Evolutionary conservation across 2,797 vertebrate genomes (phyloP).

Genomic region (Hemibagrus guttatus): DNA sequence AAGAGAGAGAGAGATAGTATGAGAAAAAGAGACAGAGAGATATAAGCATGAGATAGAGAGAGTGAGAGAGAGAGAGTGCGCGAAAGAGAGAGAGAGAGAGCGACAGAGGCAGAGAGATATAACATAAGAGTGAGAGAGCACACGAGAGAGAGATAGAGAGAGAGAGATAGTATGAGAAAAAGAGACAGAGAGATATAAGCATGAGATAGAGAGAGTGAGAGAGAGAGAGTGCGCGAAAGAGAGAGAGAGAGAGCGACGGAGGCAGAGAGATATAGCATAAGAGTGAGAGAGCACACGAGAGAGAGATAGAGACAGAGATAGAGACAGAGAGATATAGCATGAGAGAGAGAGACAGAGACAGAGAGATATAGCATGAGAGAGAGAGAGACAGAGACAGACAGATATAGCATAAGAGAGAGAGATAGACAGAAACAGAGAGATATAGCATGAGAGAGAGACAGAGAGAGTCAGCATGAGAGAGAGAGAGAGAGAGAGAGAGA

Average conservation of each 20-base stretch:
- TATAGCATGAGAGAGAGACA: not conserved
- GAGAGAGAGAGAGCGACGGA: not conserved
- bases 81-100: no score
- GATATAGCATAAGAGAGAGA: not conserved
- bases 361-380: not conserved
- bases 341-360: not conserved
- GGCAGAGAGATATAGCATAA: not conserved
- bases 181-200: not conserved
- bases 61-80: not conserved
- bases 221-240: not conserved
- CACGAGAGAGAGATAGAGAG: no score
- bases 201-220: not conserved
- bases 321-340: not conserved
- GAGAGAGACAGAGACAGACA: no score
- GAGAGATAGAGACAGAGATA: not conserved
- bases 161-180: not conserved
- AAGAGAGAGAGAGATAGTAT: conserved; percentile 38
- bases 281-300: not conserved
- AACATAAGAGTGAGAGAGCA: not conserved
- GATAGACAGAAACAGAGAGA: not conserved
- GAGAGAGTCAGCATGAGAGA: not conserved
- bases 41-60: conserved; percentile 24
- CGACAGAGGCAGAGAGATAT: not conserved
- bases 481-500: not conserved
- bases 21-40: conserved; percentile 31